Evolutionary conservation across 1,140 invertebrate genomes (phyloP), one percentile per base, ranked within the genome.

Genomic region (Neotoxoptera formosana): DNA sequence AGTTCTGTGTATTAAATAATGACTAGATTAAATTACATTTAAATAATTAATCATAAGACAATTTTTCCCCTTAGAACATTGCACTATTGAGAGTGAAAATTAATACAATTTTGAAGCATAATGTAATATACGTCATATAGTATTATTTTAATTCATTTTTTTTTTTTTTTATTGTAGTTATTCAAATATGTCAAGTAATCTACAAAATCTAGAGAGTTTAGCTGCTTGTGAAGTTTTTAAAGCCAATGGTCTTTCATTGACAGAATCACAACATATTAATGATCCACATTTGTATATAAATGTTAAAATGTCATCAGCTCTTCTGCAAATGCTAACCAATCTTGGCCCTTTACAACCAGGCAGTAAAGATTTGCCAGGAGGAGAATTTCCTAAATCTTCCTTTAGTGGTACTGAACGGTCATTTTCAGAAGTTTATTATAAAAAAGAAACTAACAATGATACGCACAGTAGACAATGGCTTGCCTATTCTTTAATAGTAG

Each of bases 341-440:
- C n/a, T 81, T 81, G 76, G 76, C n/a, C 34, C 76, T 36, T n/a
- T 81, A 20, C 76, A 81, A 81, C 76, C 76, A 34, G n/a, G 14
- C 76, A 81, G n/a, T 81, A 81, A n/a, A 34, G 76, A 81, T 81
- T 81, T 81, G n/a, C 76, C 76, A 81, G n/a, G n/a, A 81, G 76
- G 34, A 36, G 76, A 81, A 81, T 81, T 81, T 36, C 30, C 76
- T 81, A 81, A 81, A 81, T 34, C 76, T 81, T 81, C 25, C 34
- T 17, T 76, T 1, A n/a, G 67, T 76, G 67, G 67, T 76, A 76
- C 67, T 76, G 11, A n/a, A n/a, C 67, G 67, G 67, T 76, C 67
- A 76, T 76, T 76, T 76, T 76, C 67, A 76, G 34, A 81, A 34
- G 17, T 81, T 36, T 81, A 81, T 81, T 81, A 81, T 81, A 81